Evolutionary conservation across 64 coral and sea anemone genomes (phyloP).

Genomic region (Hydrozoanthus tunicans): DNA sequence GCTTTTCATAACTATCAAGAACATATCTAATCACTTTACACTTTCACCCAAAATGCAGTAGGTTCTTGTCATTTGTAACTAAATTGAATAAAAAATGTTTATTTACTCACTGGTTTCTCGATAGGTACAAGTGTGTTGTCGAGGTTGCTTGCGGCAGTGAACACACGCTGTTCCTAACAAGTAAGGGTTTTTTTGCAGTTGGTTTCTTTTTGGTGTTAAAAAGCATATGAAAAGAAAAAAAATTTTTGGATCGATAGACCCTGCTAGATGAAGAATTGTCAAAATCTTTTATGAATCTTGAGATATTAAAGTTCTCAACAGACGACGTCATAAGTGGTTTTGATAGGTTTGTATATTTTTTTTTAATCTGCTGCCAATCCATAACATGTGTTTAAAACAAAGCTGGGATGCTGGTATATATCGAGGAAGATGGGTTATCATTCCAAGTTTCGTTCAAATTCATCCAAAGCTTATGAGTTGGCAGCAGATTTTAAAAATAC

Average conservation of each 20-base stretch:
- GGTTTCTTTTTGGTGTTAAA: not conserved
- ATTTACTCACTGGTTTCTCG: not conserved
- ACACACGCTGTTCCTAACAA: conserved; percentile 83
- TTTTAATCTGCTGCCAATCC: too few species aligned
- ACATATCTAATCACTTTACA: too few species aligned
- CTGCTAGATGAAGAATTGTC: too few species aligned
- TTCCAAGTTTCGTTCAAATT: too few species aligned
- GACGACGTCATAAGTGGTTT: not conserved
- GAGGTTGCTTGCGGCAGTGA: conserved; percentile 75
- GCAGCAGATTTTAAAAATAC: too few species aligned
- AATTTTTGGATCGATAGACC: not conserved
- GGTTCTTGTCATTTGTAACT: not conserved
- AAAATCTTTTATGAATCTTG: not conserved
- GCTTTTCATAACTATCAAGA: too few species aligned
- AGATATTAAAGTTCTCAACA: not conserved
- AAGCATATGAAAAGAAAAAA: not conserved
- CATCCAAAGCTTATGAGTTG: too few species aligned
- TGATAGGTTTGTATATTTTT: not conserved
- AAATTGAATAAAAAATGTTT: not conserved
- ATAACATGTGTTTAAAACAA: too few species aligned
- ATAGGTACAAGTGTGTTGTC: conserved; percentile 62
- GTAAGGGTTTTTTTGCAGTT: conserved; percentile 40
- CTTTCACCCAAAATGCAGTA: not conserved
- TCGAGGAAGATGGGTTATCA: too few species aligned
- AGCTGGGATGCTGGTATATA: too few species aligned